Base-by-base conservation (phyloP, 2,797 vertebrate genomes). In the Sebastolobus altivelis region DNA sequence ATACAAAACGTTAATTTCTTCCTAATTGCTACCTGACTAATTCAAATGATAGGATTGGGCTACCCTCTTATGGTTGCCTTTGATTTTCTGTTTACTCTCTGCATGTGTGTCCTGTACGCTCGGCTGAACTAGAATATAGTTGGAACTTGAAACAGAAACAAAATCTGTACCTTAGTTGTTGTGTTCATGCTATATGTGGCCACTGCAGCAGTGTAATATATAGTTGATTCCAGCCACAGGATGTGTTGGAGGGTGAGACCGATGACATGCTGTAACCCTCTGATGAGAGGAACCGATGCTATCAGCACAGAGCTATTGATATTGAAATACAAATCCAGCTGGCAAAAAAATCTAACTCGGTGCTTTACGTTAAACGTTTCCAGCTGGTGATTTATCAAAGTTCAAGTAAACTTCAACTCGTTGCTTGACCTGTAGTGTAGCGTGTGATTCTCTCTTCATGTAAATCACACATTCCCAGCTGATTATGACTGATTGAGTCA, bases 311-410 rank as follows among this genome's bases (percentile, higher is more conserved):
- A 81, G 38, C 10, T n/a, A 14, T 33, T 66, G 4, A 55, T 59
- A 31, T 37, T 16, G 3, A 63, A 49, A 31, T 0, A 3, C 10
- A 52, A 67, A 7, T 75, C 40, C 25, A 63, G 49, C 25, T 74
- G 61, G 14, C 59, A 35, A 55, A 66, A 55, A 66, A 40, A 52
- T 69, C 0, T 2, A 55, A 60, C 14, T 33, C 1, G 0, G 29
- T 27, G 10, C 31, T 27, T 79, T 16, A 37, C 1, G 1, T 31
- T 10, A 63, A 71, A 18, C 0, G 5, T 72, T 74, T 31, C n/a
- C 22, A 66, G 61, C 38, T 29, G 72, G 14, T n/a, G 31, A 59
- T 78, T 37, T 55, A 33, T 58, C 29, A 55, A 63, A 56, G 16
- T 33, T 55, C 6, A 49, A 3, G 8, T 16, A 14, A 25, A 69